A percentile compares a stretch with the other conserved stretches of the same genome.
These are phyloP conservation scores for Helostoma temminkii DNA, from an alignment of 2,797 vertebrate species.

Conservation along the genomic window DNA sequence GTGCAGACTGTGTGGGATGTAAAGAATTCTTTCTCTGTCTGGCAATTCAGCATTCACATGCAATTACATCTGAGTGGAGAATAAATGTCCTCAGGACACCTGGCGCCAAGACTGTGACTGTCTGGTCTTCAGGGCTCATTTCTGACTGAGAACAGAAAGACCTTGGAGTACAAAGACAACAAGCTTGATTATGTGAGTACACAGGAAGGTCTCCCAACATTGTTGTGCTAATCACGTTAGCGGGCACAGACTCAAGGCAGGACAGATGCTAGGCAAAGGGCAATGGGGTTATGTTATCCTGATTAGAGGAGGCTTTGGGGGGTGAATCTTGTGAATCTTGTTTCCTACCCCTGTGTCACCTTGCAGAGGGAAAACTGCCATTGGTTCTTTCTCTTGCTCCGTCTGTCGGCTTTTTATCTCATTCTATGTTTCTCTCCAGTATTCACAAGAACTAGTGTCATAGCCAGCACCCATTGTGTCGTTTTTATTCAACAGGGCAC, in stretches of 20 bases:
- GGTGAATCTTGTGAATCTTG: slow-evolving; percentile 58
- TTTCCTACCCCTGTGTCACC: slow-evolving; percentile 61
- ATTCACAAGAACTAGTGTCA: slow-evolving; percentile 31
- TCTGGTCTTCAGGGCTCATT: slow-evolving; percentile 65
- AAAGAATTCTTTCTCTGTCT: slow-evolving; percentile 32
- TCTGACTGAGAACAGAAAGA: slow-evolving; percentile 72
- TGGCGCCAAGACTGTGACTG: slow-evolving; percentile 68
- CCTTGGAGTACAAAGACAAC: slow-evolving; percentile 79
- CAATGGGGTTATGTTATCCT: slow-evolving; percentile 80
- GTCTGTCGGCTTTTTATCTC: slow-evolving; percentile 21
- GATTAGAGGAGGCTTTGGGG: slow-evolving; percentile 70
- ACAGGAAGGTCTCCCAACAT: slow-evolving; percentile 77
- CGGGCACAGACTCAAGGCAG: slow-evolving; percentile 72
- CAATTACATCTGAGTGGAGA: slow-evolving; percentile 57
- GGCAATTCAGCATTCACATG: slow-evolving; percentile 53
- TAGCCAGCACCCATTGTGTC: slow-evolving; percentile 35
- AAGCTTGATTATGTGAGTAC: slow-evolving; percentile 75
- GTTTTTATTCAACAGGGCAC: slow-evolving; percentile 41
- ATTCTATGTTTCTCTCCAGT: slow-evolving; percentile 11
- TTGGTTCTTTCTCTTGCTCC: slow-evolving; percentile 16
- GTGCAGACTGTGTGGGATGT: slow-evolving; percentile 40
- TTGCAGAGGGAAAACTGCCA: slow-evolving; percentile 61
- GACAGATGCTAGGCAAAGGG: slow-evolving; percentile 80
- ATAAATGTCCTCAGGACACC: slow-evolving; percentile 70
- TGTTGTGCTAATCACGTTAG: slow-evolving; percentile 82